Evolutionary conservation across 2,113 vertebrate genomes (phyloP).

Genomic region (Cricetomys ansorgei): DNA sequence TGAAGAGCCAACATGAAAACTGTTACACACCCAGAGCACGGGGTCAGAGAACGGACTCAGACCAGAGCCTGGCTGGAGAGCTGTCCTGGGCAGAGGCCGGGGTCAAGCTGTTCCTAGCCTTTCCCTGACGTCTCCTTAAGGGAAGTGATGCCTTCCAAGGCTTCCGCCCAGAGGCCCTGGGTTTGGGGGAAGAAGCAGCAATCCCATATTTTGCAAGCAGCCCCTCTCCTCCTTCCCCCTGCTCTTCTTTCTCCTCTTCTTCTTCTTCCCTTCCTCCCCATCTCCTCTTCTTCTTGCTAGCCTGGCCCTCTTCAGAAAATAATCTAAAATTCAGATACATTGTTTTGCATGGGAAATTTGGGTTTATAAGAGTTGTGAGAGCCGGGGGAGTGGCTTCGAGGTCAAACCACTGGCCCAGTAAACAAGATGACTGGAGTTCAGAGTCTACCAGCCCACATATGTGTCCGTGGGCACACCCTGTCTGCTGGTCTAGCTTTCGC

Average conservation of each 20-base stretch:
- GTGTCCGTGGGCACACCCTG: background rate
- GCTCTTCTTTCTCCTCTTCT: background rate
- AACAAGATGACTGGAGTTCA: background rate
- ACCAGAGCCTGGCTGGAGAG: background rate
- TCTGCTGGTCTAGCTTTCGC: background rate
- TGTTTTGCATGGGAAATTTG: slow-evolving; percentile 31
- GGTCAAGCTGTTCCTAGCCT: background rate
- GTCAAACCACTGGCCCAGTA: background rate
- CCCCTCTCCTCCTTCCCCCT: too few relatives aligned
- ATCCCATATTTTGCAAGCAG: background rate
- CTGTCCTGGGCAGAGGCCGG: too few relatives aligned
- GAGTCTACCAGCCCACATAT: background rate
- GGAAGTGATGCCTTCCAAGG: background rate
- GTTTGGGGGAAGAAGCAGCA: background rate
- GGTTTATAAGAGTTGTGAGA: slow-evolving; percentile 9
- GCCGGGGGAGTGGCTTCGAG: background rate
- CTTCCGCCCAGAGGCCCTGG: background rate
- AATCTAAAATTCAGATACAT: slow-evolving; percentile 44
- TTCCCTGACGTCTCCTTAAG: background rate
- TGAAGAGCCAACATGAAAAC: slow-evolving; percentile 13
- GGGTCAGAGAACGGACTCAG: background rate
- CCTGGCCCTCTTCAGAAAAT: slow-evolving; percentile 5
- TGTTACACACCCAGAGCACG: background rate
- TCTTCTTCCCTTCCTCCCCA: too few relatives aligned
- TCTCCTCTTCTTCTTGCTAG: background rate